A percentile compares a stretch with the other conserved stretches of the same genome.
phyloP scores from a whole-genome alignment of 2,113 vertebrate genomes.

The Amphiprion ocellaris region DNA sequence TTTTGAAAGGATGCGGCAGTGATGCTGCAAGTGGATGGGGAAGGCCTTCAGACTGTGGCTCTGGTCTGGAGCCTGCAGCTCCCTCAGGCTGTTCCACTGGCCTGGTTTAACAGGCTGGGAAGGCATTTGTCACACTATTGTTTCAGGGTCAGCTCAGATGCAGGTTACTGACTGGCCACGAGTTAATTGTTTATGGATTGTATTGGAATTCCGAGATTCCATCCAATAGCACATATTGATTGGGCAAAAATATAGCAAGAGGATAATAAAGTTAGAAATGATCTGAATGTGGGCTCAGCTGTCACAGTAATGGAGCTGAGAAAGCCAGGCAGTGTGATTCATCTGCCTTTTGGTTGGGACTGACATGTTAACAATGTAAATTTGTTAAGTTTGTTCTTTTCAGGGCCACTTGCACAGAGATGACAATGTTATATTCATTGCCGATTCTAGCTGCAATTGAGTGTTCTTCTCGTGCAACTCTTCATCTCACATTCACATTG shows the following conservation, averaged over 20 bases:
- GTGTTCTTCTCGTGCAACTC: too few species aligned
- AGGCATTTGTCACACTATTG: conserved; percentile 41
- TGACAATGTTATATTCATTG: too few species aligned
- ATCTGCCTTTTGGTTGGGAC: too few species aligned
- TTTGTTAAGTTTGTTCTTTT: too few species aligned
- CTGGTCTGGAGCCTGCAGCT: conserved; percentile 29
- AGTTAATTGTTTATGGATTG: conserved; percentile 51
- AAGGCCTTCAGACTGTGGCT: conserved; percentile 33
- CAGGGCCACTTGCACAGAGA: too few species aligned
- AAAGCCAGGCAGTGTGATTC: too few species aligned
- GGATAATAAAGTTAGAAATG: not conserved
- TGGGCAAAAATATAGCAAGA: not conserved
- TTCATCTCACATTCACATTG: too few species aligned
- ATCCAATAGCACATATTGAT: conserved; percentile 10
- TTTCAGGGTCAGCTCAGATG: conserved; percentile 48
- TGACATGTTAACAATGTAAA: too few species aligned
- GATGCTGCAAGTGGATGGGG: conserved; percentile 37
- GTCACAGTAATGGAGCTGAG: too few species aligned
- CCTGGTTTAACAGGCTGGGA: conserved; percentile 52
- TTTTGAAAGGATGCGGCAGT: conserved; percentile 53
- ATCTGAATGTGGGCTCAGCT: too few species aligned
- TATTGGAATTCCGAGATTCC: not conserved
- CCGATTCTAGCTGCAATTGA: too few species aligned
- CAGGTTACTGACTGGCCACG: conserved; percentile 9
- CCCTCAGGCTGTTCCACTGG: conserved; percentile 57